Evolutionary conservation across 2,113 vertebrate genomes (phyloP).

Genomic region (Brevimyrus niger): DNA sequence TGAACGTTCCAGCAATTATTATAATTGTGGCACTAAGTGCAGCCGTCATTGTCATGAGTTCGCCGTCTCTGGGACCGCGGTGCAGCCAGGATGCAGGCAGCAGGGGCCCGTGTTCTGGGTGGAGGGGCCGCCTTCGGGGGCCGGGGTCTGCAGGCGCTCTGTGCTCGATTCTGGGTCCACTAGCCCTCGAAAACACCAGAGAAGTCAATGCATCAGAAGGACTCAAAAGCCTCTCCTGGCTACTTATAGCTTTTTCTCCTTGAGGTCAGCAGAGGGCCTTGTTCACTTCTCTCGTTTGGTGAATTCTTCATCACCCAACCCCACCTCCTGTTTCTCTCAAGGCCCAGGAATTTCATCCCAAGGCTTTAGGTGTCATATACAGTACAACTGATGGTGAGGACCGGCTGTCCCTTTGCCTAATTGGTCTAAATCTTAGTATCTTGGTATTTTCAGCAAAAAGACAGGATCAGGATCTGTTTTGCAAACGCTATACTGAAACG

Average conservation of each 20-base stretch:
- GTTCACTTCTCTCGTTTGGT: background rate
- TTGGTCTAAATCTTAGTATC: background rate
- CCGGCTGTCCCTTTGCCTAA: background rate
- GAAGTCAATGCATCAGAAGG: background rate
- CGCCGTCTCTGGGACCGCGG: slow-evolving; percentile 64
- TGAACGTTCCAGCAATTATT: slow-evolving; percentile 93
- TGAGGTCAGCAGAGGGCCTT: background rate
- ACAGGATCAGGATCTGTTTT: background rate
- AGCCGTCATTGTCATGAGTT: slow-evolving; percentile 79
- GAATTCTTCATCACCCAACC: background rate
- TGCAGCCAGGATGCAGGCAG: slow-evolving; percentile 69
- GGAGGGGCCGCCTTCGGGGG: slow-evolving; percentile 34
- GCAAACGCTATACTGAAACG: background rate
- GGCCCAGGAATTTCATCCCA: background rate
- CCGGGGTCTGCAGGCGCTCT: background rate
- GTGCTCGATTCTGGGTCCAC: background rate
- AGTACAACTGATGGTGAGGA: background rate
- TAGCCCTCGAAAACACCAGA: background rate
- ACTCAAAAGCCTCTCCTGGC: background rate
- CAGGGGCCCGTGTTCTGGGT: slow-evolving; percentile 60
- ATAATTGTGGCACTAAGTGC: slow-evolving; percentile 96
- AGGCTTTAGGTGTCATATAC: background rate
- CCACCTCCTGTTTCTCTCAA: background rate
- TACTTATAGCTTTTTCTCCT: background rate
- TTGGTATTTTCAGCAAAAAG: background rate